Percentiles rank a stretch among this genome's conserved stretches.
These are phyloP conservation scores for Ophion costatus DNA, from an alignment of 2,888 invertebrate genomes.

Conservation along the genomic window DNA sequence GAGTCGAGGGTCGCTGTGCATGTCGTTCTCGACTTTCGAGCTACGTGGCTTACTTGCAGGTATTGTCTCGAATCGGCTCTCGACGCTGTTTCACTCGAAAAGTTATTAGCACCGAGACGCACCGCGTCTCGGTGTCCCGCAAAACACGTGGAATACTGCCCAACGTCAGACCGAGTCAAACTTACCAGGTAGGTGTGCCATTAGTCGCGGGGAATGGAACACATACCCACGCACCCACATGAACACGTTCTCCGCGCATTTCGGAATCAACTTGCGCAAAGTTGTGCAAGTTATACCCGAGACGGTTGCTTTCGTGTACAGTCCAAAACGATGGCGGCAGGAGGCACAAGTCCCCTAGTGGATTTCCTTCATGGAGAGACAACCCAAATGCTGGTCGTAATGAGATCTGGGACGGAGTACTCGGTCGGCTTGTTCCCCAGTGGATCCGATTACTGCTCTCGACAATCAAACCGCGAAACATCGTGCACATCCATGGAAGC, in stretches of 20 bases:
- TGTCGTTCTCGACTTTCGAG: no score
- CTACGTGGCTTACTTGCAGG: no score
- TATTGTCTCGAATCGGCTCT: not conserved
- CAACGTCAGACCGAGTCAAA: conserved; percentile 39
- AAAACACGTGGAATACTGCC: conserved; percentile 7
- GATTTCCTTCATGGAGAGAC: not conserved
- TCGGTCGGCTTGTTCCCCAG: not conserved
- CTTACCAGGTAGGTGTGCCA: conserved; percentile 57
- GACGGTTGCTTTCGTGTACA: not conserved
- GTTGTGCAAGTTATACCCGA: not conserved
- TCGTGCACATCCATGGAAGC: not conserved
- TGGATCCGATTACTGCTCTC: not conserved
- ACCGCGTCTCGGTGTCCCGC: not conserved
- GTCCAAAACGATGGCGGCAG: not conserved
- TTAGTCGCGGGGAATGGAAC: conserved; percentile 27
- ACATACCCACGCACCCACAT: not conserved
- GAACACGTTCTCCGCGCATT: not conserved
- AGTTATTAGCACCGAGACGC: conserved; percentile 10
- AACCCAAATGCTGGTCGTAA: not conserved
- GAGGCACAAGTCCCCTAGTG: not conserved
- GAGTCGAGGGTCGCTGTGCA: no score
- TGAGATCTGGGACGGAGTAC: not conserved
- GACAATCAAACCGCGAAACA: not conserved
- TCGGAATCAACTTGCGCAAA: not conserved
- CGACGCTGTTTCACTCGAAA: conserved; percentile 33